Percentiles rank a stretch among this genome's conserved stretches.
Conservation (phyloP, 2,113 vertebrate species). For the Accipiter cooperii region DNA sequence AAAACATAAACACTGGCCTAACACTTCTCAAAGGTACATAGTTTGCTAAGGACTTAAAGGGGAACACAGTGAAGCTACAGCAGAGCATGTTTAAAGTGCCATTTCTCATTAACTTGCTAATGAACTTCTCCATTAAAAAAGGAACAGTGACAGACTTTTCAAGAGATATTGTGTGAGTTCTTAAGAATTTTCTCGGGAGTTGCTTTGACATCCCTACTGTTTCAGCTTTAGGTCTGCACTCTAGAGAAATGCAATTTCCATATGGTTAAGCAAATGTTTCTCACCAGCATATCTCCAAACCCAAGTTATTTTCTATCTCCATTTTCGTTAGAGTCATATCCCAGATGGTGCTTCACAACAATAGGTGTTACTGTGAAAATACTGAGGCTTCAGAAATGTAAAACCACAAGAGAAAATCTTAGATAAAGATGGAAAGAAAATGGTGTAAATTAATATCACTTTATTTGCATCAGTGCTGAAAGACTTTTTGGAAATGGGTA, state of each 20-base stretch:
- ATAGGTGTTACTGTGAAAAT: conserved; percentile 56
- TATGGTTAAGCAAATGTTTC: conserved; percentile 61
- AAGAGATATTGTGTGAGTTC: neutral
- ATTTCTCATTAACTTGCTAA: conserved; percentile 30
- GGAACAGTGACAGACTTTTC: neutral
- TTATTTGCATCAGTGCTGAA: neutral
- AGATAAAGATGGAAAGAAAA: neutral
- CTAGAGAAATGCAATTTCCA: conserved; percentile 48
- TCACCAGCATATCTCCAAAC: conserved; percentile 36
- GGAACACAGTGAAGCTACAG: neutral
- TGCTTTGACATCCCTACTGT: conserved; percentile 15
- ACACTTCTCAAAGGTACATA: neutral
- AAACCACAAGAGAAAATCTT: conserved; percentile 31
- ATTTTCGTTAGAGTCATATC: conserved; percentile 48
- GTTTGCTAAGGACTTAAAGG: neutral
- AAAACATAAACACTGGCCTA: neutral
- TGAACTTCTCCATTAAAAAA: conserved; percentile 8
- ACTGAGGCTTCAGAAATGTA: conserved; percentile 39
- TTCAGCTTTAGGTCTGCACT: conserved; percentile 21
- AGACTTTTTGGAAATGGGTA: neutral
- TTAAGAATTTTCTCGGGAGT: neutral
- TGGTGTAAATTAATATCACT: neutral
- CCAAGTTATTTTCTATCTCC: conserved; percentile 42
- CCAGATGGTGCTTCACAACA: conserved; percentile 56
- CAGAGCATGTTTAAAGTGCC: neutral